phyloP scores from a whole-genome alignment of 2,797 vertebrate genomes.

The Numenius phaeopus region DNA sequence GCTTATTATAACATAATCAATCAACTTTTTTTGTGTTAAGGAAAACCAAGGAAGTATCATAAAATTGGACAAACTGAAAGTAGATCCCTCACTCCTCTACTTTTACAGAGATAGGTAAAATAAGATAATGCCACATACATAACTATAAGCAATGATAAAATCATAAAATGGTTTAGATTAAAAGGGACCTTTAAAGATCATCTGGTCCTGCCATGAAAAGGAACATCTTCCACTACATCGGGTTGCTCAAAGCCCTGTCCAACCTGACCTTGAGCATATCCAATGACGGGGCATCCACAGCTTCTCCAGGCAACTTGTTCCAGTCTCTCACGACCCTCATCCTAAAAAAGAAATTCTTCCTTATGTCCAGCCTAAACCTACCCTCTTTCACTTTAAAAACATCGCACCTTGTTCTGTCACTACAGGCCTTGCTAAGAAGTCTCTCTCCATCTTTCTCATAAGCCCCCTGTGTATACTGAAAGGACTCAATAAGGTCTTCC shows the following conservation, averaged over 20 bases:
- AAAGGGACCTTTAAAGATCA: not conserved
- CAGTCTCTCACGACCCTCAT: not conserved
- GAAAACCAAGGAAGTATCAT: not conserved
- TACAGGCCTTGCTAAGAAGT: not conserved
- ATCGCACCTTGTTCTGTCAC: not conserved
- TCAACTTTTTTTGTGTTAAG: not conserved
- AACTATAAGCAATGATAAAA: not conserved
- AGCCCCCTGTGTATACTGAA: not conserved
- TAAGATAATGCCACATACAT: not conserved
- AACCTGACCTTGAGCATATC: not conserved
- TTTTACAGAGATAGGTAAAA: not conserved
- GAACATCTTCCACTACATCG: rapidly evolving
- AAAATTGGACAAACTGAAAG: not conserved
- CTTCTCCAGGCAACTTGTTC: not conserved
- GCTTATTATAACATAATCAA: not conserved
- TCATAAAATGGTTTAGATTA: not conserved
- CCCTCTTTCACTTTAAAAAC: not conserved
- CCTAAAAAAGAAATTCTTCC: not conserved
- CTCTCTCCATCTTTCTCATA: not conserved
- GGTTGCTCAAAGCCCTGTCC: rapidly evolving
- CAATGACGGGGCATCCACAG: not conserved
- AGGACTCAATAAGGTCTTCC: not conserved
- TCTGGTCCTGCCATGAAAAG: rapidly evolving
- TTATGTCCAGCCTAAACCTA: not conserved
- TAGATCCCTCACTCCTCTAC: not conserved